These are phyloP conservation scores for Betta splendens DNA, from an alignment of 2,797 vertebrate species.

Conservation along the genomic window DNA sequence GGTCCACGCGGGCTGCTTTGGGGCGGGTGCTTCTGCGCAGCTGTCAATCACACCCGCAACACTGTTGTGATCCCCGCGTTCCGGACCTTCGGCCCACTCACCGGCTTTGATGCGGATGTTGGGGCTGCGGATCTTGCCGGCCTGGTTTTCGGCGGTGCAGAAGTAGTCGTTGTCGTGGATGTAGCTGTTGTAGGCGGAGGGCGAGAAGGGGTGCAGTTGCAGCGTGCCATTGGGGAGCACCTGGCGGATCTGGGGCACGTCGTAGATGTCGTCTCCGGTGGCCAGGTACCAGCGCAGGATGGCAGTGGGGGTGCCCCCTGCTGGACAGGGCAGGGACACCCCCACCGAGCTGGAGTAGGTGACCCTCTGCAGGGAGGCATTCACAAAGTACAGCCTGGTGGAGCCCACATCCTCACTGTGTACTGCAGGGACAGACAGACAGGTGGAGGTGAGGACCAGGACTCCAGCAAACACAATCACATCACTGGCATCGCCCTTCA, in stretches of 20 bases:
- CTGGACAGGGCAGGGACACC: conserved; percentile 99
- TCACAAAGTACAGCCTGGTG: conserved; percentile 99
- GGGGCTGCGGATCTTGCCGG: conserved; percentile 97
- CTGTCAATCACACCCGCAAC: conserved; percentile 71
- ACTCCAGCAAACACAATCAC: conserved; percentile 13
- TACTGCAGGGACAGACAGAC: conserved; percentile 78
- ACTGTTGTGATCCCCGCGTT: conserved; percentile 19
- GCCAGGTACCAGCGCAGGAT: conserved; percentile 98
- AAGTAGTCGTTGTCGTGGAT: conserved; percentile 99
- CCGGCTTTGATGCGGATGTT: conserved; percentile 98
- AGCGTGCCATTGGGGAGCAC: conserved; percentile 98
- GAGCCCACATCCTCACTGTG: conserved; percentile 93
- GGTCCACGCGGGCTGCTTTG: conserved; percentile 71
- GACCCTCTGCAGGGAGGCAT: conserved; percentile 97
- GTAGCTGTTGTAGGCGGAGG: conserved; percentile 98
- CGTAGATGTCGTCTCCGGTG: conserved; percentile 98
- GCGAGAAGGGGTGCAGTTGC: conserved; percentile 97
- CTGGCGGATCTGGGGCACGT: conserved; percentile 98
- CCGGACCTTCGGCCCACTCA: conserved; percentile 62
- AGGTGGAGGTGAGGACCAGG: conserved; percentile 16
- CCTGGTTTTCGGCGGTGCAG: conserved; percentile 97
- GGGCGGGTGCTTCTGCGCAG: conserved; percentile 69
- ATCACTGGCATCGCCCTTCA: conserved; percentile 62
- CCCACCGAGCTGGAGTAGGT: conserved; percentile 99
- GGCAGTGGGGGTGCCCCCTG: conserved; percentile 94